A percentile compares a stretch with the other conserved stretches of the same genome.
phyloP scores from a whole-genome alignment of 1,140 invertebrate species.

The Brachystomella parvula region DNA sequence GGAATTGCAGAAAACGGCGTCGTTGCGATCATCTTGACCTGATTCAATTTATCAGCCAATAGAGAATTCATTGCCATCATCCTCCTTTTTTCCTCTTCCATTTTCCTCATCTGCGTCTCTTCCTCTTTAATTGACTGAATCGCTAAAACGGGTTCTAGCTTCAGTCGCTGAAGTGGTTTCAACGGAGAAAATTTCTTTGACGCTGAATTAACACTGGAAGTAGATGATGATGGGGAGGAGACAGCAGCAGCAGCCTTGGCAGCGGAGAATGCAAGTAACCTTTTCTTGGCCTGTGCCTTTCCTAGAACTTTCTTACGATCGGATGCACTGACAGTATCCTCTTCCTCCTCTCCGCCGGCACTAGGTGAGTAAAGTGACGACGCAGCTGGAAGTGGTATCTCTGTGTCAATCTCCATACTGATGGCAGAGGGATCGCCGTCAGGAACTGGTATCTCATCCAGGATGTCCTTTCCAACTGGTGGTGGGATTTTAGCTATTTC shows the following conservation, averaged over 20 bases:
- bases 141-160: slow-evolving; percentile 24
- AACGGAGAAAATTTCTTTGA: slow-evolving; percentile 25
- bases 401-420: slow-evolving; percentile 21
- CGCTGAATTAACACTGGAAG: slow-evolving; percentile 20
- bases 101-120: slow-evolving; percentile 34
- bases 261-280: slow-evolving; percentile 42
- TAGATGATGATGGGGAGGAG: background rate
- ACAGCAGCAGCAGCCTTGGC: slow-evolving; percentile 37
- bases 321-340: slow-evolving; percentile 15
- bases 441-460: slow-evolving; percentile 33
- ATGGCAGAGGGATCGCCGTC: background rate
- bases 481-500: slow-evolving; percentile 3
- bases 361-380: slow-evolving; percentile 36
- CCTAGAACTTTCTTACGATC: slow-evolving; percentile 37
- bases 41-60: slow-evolving; percentile 32
- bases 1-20: background rate
- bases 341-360: slow-evolving; percentile 25
- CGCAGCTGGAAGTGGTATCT: slow-evolving; percentile 33
- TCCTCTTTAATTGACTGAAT: slow-evolving; percentile 36
- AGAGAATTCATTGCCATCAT: slow-evolving; percentile 32
- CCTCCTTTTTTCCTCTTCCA: no score
- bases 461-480: no score
- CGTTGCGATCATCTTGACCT: slow-evolving; percentile 21
- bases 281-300: slow-evolving; percentile 42
- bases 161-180: slow-evolving; percentile 5